A percentile compares a stretch with the other conserved stretches of the same genome.
Evolutionary conservation across 1,140 invertebrate genomes (phyloP).

Genomic region (Paraescarpia echinospica): DNA sequence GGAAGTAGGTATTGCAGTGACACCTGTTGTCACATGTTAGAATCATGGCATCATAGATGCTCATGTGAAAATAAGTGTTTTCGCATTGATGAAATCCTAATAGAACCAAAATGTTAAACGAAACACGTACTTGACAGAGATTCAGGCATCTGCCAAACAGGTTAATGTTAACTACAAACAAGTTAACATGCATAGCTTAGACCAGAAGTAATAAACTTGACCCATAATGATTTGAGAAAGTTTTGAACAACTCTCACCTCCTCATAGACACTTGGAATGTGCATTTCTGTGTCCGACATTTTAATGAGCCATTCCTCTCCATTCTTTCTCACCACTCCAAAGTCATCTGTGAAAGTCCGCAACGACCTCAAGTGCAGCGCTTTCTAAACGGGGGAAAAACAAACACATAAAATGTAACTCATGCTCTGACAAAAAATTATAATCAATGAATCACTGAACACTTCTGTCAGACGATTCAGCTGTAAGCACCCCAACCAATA

Average conservation of each 20-base stretch:
- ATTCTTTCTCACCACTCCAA: slow-evolving; percentile 58
- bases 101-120: not conserved
- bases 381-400: slow-evolving; percentile 43
- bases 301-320: slow-evolving; percentile 64
- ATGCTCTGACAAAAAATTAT: not conserved
- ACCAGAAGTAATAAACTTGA: not conserved
- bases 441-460: not conserved
- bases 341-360: slow-evolving; percentile 61
- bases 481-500: not conserved
- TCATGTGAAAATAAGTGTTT: not conserved
- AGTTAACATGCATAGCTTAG: not conserved
- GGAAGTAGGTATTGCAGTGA: not conserved
- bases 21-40: not conserved
- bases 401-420: not conserved
- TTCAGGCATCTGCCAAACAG: too few relatives aligned
- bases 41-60: not conserved
- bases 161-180: not conserved
- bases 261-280: slow-evolving; percentile 63
- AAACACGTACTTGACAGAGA: not conserved
- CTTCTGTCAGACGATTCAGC: not conserved
- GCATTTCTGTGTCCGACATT: slow-evolving; percentile 59
- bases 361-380: slow-evolving; percentile 60
- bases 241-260: slow-evolving; percentile 41
- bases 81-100: not conserved
- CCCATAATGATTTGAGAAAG: slow-evolving; percentile 2